Conservation (phyloP, 2,113 vertebrate species). For the Eretmochelys imbricata region DNA sequence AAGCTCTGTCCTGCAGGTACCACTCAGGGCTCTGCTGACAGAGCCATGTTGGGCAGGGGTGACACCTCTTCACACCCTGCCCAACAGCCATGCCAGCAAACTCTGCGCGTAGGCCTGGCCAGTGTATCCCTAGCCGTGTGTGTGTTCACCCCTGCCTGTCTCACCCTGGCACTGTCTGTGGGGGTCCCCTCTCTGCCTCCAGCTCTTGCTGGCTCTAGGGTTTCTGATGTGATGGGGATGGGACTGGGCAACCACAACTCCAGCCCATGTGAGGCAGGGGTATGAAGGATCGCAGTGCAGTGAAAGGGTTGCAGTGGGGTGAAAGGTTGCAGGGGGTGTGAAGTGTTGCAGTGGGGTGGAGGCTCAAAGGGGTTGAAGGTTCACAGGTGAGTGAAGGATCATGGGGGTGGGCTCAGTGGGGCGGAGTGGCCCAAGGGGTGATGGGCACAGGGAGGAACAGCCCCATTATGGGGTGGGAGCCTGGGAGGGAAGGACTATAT, state of each 20-base stretch:
- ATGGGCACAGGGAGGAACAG: not conserved
- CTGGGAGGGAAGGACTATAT: no score
- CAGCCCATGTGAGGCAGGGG: no score
- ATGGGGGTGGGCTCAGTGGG: not conserved
- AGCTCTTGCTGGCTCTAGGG: no score
- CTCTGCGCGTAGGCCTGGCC: not conserved
- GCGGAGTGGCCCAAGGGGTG: not conserved
- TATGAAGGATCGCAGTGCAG: not conserved
- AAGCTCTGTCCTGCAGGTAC: no score
- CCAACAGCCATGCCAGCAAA: not conserved
- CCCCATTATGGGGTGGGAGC: no score
- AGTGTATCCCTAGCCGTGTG: not conserved
- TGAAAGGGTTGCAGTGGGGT: not conserved
- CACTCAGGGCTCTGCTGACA: not conserved
- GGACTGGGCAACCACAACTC: no score
- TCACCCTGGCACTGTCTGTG: not conserved
- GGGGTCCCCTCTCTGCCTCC: no score
- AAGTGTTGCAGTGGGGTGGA: no score
- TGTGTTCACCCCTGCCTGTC: not conserved
- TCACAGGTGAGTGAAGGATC: not conserved
- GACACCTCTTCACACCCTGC: no score
- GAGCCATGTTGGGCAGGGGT: not conserved
- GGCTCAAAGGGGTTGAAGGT: no score
- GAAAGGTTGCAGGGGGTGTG: not conserved
- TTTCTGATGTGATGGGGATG: no score